Evolutionary conservation across 2,888 invertebrate species (phyloP).

Genomic region (Lasioglossum morio): DNA sequence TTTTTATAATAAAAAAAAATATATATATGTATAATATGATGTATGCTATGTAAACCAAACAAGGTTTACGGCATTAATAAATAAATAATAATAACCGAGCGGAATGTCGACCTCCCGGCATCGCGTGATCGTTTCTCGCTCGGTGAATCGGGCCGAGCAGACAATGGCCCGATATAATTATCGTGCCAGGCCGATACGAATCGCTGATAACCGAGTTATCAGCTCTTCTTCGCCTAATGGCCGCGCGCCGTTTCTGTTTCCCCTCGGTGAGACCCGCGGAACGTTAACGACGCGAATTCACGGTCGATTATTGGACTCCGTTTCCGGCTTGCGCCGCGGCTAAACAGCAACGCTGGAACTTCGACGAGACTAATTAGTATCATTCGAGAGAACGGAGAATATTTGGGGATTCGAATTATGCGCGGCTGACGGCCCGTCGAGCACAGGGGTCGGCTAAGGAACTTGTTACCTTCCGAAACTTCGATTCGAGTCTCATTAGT

Average conservation of each 20-base stretch:
- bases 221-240: constrained; percentile 50
- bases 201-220: constrained; percentile 59
- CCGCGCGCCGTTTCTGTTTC: constrained; percentile 21
- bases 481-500: too few species aligned
- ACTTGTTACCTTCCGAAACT: not conserved
- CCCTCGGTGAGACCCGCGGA: constrained; percentile 27
- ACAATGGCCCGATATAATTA: constrained; percentile 54
- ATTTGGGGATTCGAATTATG: constrained; percentile 25
- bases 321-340: constrained; percentile 21
- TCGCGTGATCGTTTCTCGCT: constrained; percentile 22
- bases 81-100: constrained; percentile 33
- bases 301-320: constrained; percentile 47
- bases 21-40: too few species aligned
- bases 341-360: constrained; percentile 35
- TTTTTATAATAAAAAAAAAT: too few species aligned
- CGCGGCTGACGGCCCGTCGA: not conserved
- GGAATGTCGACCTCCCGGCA: constrained; percentile 6
- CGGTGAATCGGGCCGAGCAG: constrained; percentile 10
- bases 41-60: too few species aligned
- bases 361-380: constrained; percentile 54
- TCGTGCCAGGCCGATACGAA: constrained; percentile 47
- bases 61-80: too few species aligned
- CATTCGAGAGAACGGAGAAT: constrained; percentile 18
- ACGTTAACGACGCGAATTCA: constrained; percentile 57
- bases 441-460: not conserved